These are phyloP conservation scores for Coranthus polyacanthus DNA, from an alignment of 2,797 vertebrate species.

Conservation along the genomic window DNA sequence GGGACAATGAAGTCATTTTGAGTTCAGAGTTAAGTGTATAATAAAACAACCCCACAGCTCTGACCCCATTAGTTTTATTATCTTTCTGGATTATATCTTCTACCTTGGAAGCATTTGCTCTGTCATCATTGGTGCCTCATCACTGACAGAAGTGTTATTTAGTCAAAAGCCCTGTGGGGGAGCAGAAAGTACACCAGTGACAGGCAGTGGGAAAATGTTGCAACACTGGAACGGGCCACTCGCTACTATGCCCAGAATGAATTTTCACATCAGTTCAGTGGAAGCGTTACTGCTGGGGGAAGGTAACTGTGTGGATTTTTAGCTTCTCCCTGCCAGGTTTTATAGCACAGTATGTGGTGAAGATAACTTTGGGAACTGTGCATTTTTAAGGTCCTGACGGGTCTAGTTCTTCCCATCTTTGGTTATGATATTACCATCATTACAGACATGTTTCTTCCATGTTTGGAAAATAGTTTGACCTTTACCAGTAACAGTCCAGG, in stretches of 20 bases:
- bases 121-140: conserved; percentile 10
- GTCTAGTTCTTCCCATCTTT: not conserved
- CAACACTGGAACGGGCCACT: conserved; percentile 27
- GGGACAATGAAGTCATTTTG: too few species aligned
- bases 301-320: conserved; percentile 23
- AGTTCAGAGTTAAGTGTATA: too few species aligned
- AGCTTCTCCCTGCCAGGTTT: conserved; percentile 8
- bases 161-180: conserved; percentile 21
- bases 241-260: conserved; percentile 25
- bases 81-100: conserved; percentile 6
- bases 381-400: not conserved
- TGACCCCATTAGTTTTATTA: conserved; percentile 6
- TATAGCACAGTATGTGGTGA: conserved; percentile 5
- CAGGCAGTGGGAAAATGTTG: conserved; percentile 55
- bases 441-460: not conserved
- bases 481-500: conserved; percentile 6
- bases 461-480: not conserved
- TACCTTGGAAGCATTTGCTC: conserved; percentile 35
- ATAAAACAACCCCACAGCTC: conserved; percentile 7
- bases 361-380: not conserved
- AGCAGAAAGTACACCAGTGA: conserved; percentile 24
- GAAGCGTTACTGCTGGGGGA: conserved; percentile 15
- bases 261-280: conserved; percentile 41
- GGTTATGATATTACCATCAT: not conserved
- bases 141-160: conserved; percentile 25